A percentile compares a stretch with the other conserved stretches of the same genome.
phyloP scores from a whole-genome alignment of 1,140 invertebrate species.

The Catajapyx aquilonaris region DNA sequence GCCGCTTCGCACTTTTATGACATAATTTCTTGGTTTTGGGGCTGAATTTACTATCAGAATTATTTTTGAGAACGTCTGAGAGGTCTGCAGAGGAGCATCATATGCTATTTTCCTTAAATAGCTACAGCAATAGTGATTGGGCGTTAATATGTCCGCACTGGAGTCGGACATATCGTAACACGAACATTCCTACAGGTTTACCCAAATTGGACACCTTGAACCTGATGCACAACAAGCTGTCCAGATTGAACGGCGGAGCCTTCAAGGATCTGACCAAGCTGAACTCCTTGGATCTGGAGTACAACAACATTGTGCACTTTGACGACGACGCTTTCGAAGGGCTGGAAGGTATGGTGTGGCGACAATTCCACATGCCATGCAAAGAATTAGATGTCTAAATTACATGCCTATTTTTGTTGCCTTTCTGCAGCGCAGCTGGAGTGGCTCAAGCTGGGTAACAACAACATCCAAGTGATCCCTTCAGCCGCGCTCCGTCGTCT shows the following conservation, averaged over 20 bases:
- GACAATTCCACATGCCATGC: too few species aligned
- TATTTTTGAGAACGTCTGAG: too few species aligned
- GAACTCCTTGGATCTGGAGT: constrained; percentile 66
- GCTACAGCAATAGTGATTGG: too few species aligned
- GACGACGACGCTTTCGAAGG: constrained; percentile 63
- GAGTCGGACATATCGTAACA: too few species aligned
- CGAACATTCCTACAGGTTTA: constrained; percentile 39
- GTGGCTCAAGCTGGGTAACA: constrained; percentile 66
- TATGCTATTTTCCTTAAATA: too few species aligned
- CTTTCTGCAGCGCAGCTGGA: constrained; percentile 53
- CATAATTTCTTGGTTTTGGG: too few species aligned
- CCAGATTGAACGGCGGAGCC: constrained; percentile 48
- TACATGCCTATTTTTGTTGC: neutral
- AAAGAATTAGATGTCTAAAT: neutral
- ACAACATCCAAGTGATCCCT: constrained; percentile 59
- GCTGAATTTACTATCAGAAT: too few species aligned
- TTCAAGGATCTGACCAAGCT: constrained; percentile 55
- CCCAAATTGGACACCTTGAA: constrained; percentile 56
- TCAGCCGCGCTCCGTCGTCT: constrained; percentile 54
- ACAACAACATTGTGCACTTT: constrained; percentile 55
- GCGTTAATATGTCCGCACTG: too few species aligned
- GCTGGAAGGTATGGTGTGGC: constrained; percentile 60
- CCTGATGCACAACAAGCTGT: constrained; percentile 60
- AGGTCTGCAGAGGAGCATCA: neutral
- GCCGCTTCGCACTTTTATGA: too few species aligned